Percentiles rank a stretch among this genome's conserved stretches.
Evolutionary conservation across 2,888 invertebrate genomes (phyloP).

Genomic region (Onthophagus sagittarius): DNA sequence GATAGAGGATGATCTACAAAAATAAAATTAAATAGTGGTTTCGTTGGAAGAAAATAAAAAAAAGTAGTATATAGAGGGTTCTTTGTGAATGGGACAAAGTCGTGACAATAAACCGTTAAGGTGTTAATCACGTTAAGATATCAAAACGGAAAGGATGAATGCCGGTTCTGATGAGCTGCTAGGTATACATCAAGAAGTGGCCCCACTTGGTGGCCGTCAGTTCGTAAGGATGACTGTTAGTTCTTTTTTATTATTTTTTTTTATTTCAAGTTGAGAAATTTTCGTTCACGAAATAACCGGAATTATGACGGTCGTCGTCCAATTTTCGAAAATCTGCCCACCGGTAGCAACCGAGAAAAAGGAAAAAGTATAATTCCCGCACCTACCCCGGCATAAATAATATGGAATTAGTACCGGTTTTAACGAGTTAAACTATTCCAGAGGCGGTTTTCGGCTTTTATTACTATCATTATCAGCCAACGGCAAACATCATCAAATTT

Average conservation of each 20-base stretch:
- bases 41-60: background rate
- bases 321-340: background rate
- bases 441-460: constrained; percentile 11
- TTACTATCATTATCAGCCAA: constrained; percentile 15
- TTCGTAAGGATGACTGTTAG: constrained; percentile 40
- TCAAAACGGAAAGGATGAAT: constrained; percentile 46
- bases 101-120: constrained; percentile 40
- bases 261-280: background rate
- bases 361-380: background rate
- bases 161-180: constrained; percentile 37
- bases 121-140: constrained; percentile 46
- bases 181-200: constrained; percentile 35
- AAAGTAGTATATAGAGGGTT: background rate
- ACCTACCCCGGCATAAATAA: constrained; percentile 14
- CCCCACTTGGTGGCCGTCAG: constrained; percentile 40
- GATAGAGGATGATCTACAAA: background rate
- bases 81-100: constrained; percentile 27
- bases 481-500: background rate
- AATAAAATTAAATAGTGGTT: background rate
- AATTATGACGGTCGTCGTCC: constrained; percentile 16
- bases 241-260: background rate
- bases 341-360: background rate
- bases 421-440: background rate
- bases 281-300: constrained; percentile 19
- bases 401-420: constrained; percentile 17